phyloP scores from a whole-genome alignment of 2,797 vertebrate genomes.

The Sternotherus odoratus region DNA sequence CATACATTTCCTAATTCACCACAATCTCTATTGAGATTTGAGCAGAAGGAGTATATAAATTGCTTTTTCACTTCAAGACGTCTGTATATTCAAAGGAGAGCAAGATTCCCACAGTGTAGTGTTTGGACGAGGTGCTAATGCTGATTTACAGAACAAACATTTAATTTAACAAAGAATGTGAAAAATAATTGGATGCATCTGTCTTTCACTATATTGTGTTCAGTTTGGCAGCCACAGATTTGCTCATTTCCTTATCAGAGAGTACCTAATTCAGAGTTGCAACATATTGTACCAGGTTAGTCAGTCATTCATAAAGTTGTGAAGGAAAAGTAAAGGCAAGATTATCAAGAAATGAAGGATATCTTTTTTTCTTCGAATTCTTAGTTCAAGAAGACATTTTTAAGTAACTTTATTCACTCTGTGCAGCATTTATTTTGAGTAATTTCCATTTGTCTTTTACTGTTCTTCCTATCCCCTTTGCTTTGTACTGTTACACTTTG shows the following conservation, averaged over 20 bases:
- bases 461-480: not conserved
- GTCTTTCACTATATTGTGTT: not conserved
- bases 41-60: not conserved
- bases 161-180: not conserved
- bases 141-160: not conserved
- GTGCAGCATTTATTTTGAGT: not conserved
- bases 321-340: not conserved
- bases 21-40: too few relatives aligned
- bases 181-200: not conserved
- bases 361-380: not conserved
- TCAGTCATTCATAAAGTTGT: not conserved
- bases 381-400: not conserved
- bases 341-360: not conserved
- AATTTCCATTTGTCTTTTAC: not conserved
- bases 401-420: not conserved
- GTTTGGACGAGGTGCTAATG: not conserved
- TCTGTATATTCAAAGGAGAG: not conserved
- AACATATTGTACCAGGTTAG: not conserved
- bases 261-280: not conserved
- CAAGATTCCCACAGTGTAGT: accelerated
- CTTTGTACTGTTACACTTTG: not conserved
- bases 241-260: not conserved
- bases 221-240: not conserved
- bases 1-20: too few relatives aligned
- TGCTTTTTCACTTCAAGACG: not conserved